Percentiles rank a stretch among this genome's conserved stretches.
Conservation (phyloP, 2,113 vertebrate genomes). For the Micromys minutus region DNA sequence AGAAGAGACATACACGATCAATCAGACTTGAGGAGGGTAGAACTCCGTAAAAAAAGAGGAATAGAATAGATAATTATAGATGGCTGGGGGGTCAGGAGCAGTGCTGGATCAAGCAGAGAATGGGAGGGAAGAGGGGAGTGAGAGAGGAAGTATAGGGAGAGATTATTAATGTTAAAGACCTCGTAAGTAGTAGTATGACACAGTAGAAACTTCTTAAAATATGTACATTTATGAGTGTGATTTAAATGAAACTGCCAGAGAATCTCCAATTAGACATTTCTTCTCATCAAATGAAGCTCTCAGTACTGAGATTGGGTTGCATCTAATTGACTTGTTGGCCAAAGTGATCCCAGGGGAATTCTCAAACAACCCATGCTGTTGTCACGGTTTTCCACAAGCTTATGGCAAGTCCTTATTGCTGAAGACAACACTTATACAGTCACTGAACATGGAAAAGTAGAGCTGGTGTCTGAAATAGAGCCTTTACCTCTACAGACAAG, state of each 20-base stretch:
- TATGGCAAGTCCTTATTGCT: background rate
- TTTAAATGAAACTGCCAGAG: background rate
- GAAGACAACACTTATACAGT: background rate
- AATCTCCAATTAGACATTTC: background rate
- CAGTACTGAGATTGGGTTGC: background rate
- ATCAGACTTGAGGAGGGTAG: background rate
- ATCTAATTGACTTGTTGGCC: background rate
- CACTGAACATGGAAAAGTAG: background rate
- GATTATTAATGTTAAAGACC: background rate
- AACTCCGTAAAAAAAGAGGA: background rate
- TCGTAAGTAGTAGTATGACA: background rate
- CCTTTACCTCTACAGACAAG: background rate
- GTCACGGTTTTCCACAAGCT: background rate
- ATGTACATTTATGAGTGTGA: background rate
- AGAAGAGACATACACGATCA: background rate
- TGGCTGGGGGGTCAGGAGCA: no score
- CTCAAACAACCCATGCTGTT: background rate
- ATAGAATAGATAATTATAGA: background rate
- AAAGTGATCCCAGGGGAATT: background rate
- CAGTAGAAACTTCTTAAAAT: background rate
- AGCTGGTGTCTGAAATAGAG: background rate
- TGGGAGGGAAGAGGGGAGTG: background rate
- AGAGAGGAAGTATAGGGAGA: background rate
- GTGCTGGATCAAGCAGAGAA: no score
- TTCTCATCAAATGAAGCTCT: background rate